Evolutionary conservation across 2,888 invertebrate species (phyloP).

Genomic region (Ceriagrion tenellum): DNA sequence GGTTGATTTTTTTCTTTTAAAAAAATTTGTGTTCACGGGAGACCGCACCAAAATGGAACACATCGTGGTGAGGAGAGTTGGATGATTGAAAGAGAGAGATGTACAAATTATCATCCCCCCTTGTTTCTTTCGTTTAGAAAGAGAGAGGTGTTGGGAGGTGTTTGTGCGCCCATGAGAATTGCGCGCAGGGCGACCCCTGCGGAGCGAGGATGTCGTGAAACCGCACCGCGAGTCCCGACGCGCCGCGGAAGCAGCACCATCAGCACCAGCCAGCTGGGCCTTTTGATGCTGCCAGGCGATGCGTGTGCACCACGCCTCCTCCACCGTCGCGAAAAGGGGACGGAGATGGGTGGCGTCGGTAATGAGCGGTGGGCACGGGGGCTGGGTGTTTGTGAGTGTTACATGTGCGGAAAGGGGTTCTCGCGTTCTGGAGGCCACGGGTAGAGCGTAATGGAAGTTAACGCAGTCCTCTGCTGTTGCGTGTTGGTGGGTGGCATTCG

Average conservation of each 20-base stretch:
- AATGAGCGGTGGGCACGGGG: neutral
- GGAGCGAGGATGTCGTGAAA: too few relatives aligned
- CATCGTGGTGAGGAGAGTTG: neutral
- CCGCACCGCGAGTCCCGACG: too few relatives aligned
- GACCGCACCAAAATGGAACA: neutral
- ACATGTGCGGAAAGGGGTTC: neutral
- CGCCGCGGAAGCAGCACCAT: too few relatives aligned
- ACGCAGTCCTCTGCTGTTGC: neutral
- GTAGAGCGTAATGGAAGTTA: neutral
- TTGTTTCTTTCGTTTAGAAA: too few relatives aligned
- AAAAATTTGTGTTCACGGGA: neutral
- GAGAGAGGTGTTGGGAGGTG: neutral
- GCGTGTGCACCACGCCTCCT: neutral
- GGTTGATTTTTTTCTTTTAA: neutral
- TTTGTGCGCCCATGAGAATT: neutral
- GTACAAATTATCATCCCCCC: neutral
- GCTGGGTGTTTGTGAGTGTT: neutral
- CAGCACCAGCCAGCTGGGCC: too few relatives aligned
- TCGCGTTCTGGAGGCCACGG: neutral
- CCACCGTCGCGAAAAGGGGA: too few relatives aligned
- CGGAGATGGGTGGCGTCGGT: neutral
- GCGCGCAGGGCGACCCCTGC: neutral
- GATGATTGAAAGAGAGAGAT: too few relatives aligned
- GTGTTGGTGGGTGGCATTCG: neutral
- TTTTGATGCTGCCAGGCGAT: neutral